Conservation (phyloP, 2,888 invertebrate species). For the Xestia rhomboidea region DNA sequence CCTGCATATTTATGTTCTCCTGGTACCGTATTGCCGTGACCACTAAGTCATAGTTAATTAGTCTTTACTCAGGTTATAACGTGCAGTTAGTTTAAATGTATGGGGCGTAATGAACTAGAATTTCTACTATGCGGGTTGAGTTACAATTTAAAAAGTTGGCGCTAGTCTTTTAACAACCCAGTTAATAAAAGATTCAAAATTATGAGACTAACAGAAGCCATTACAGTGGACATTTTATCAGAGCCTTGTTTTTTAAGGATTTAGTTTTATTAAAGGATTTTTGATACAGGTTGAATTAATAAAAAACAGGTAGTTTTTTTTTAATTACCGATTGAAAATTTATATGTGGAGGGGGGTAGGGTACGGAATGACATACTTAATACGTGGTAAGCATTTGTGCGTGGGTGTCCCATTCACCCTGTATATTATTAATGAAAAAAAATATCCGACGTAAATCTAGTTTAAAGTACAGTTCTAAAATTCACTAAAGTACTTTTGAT, state of each 20-base stretch:
- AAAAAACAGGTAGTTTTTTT: too few species aligned
- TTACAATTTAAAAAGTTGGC: background rate
- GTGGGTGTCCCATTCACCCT: background rate
- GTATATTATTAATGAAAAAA: background rate
- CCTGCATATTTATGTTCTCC: constrained; percentile 44
- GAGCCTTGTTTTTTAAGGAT: background rate
- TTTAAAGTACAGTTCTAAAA: background rate
- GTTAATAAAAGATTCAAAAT: background rate
- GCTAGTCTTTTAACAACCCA: background rate
- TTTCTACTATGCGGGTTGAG: constrained; percentile 10
- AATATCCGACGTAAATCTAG: background rate
- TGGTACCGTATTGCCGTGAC: constrained; percentile 24
- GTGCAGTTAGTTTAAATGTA: constrained; percentile 39
- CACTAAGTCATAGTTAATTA: constrained; percentile 48
- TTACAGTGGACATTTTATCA: background rate
- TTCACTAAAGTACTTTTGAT: background rate
- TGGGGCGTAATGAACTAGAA: constrained; percentile 16
- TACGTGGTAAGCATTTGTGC: too few species aligned
- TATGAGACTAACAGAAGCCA: background rate
- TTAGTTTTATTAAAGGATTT: background rate
- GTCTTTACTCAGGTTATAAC: constrained; percentile 40
- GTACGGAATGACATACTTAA: too few species aligned
- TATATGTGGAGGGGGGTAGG: too few species aligned
- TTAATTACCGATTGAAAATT: too few species aligned
- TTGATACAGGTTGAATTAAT: too few species aligned